Conservation (phyloP, 2,113 vertebrate genomes). For the Trinectes maculatus region DNA sequence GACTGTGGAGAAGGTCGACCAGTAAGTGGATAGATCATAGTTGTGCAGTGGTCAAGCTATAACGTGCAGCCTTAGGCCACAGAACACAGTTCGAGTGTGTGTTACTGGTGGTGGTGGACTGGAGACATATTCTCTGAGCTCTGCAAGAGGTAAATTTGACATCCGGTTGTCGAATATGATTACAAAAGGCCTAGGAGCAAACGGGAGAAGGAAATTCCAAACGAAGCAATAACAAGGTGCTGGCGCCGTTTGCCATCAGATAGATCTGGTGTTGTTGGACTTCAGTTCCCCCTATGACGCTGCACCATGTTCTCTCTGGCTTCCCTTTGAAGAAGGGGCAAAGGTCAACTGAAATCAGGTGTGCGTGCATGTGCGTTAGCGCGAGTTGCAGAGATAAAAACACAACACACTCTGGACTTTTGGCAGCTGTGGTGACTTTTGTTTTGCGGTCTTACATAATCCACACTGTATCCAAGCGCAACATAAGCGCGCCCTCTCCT, state of each 20-base stretch:
- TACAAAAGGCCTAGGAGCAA: conserved; percentile 52
- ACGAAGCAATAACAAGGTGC: conserved; percentile 63
- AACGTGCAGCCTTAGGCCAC: conserved; percentile 17
- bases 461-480: conserved; percentile 43
- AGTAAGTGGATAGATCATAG: conserved; percentile 36
- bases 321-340: conserved; percentile 64
- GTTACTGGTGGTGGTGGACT: conserved; percentile 7
- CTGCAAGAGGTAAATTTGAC: conserved; percentile 56
- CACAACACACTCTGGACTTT: conserved; percentile 34
- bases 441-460: conserved; percentile 68
- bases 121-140: conserved; percentile 36
- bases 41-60: conserved; percentile 40
- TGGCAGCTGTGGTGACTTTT: conserved; percentile 34
- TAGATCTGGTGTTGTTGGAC: conserved; percentile 62
- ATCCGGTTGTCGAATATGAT: conserved; percentile 55
- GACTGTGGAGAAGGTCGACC: conserved; percentile 48
- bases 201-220: conserved; percentile 62
- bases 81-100: conserved; percentile 34
- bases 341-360: conserved; percentile 72
- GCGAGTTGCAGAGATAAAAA: conserved; percentile 23
- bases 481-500: conserved; percentile 27
- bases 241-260: conserved; percentile 60
- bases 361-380: conserved; percentile 20
- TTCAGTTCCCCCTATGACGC: conserved; percentile 39
- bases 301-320: conserved; percentile 25